Evolutionary conservation across 2,888 invertebrate species (phyloP).

Genomic region (Drosophila pseudotakahashii): DNA sequence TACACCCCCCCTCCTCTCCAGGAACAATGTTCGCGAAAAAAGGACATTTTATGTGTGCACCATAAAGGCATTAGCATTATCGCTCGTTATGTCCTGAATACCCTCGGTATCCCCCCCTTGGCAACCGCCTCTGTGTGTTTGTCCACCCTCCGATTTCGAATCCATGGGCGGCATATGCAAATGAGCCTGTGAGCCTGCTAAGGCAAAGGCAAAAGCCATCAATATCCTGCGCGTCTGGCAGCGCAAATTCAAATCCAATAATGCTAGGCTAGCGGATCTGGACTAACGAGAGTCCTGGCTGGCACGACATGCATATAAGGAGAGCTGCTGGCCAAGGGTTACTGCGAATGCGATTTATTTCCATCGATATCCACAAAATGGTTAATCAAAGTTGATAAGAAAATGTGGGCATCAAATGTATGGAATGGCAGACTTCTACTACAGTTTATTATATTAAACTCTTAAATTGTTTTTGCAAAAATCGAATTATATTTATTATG

Average conservation of each 20-base stretch:
- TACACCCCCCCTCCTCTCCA: constrained; percentile 21
- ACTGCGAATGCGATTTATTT: neutral
- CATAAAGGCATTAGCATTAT: constrained; percentile 81
- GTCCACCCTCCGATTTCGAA: constrained; percentile 7
- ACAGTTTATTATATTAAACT: neutral
- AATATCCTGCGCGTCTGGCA: constrained; percentile 62
- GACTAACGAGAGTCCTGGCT: constrained; percentile 37
- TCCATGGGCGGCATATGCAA: constrained; percentile 67
- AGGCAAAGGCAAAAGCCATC: constrained; percentile 61
- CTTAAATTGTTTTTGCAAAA: neutral
- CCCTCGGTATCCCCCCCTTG: neutral
- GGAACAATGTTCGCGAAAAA: constrained; percentile 77
- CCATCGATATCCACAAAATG: neutral
- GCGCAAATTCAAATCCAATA: constrained; percentile 75
- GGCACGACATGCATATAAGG: constrained; percentile 30
- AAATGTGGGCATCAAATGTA: neutral
- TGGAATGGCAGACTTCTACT: neutral
- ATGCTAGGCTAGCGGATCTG: constrained; percentile 55
- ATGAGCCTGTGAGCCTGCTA: constrained; percentile 33
- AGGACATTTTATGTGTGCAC: constrained; percentile 79
- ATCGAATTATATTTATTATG: too few species aligned
- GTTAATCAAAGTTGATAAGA: neutral
- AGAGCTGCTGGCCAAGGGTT: constrained; percentile 19
- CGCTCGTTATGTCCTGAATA: constrained; percentile 75
- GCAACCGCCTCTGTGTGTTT: constrained; percentile 9